Evolutionary conservation across 2,888 invertebrate species (phyloP), one percentile per base, ranked within the genome.

Genomic region (Ophioninae sp.): DNA sequence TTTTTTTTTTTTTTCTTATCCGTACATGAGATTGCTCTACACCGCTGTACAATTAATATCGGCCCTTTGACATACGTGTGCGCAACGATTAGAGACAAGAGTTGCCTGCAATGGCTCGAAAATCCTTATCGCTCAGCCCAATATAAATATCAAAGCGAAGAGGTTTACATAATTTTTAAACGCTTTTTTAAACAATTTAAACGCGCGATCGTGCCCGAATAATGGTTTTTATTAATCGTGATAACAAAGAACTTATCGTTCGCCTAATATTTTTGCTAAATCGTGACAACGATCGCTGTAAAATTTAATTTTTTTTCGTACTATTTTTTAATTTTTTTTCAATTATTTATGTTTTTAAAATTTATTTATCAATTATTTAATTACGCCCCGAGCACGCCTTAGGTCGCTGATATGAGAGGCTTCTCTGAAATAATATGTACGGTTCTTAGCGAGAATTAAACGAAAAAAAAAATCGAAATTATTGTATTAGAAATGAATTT

Each of bases 11-110:
- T 75, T 74, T 81, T 81, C 78, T 85, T 79, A 85, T 79, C 83
- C 87, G 88, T 91, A 91, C 90, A 91, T 91, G 86, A 84, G 73
- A 76, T 85, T 83, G 84, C 78, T 82, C 85, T 86, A 75, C 74
- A 84, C 79, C 80, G 79, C 81, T 84, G 82, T 86, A 86, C 82
- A 83, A 73, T 77, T 71, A 61, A 56, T 68, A 76, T 79, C 79
- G 69, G 67, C 59, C 76, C 79, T 79, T 30, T 37, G 56, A 82
- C 58, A 83, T 73, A 67, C 68, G 65, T 76, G 64, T 79, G 64
- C 72, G 58, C 8, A 74, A 51, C 51, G 2, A 82, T 82, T 30
- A 56, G 58, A 75, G 72, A 64, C 59, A 61, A 30, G 59, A 37
- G 56, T 67, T 58, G 51, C 59, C n/a, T 51, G 20, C 6, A 37